Percentiles rank a stretch among this genome's conserved stretches.
Conservation (phyloP, 2,888 invertebrate genomes). For the Troides oblongomaculatus region DNA sequence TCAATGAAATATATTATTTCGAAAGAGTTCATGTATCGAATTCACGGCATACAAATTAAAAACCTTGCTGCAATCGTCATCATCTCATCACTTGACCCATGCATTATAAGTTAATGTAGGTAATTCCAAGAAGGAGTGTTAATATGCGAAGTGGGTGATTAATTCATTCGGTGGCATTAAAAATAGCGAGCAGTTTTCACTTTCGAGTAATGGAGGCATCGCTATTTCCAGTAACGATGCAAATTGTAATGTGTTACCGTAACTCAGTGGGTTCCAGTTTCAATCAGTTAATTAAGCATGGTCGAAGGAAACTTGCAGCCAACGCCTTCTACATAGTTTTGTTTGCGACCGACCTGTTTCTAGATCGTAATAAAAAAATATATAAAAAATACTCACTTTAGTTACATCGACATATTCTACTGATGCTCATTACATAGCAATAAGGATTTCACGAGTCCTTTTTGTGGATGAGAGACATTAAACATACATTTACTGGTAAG, state of each 20-base stretch:
- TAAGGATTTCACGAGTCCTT: too few species aligned
- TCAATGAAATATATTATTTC: too few species aligned
- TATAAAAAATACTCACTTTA: neutral
- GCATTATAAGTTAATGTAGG: constrained; percentile 1
- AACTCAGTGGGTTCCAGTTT: constrained; percentile 8
- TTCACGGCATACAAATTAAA: neutral
- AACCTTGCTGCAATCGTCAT: neutral
- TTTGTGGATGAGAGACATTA: too few species aligned
- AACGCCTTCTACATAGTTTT: neutral
- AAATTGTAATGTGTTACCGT: constrained; percentile 11
- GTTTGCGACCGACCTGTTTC: neutral
- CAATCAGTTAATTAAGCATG: constrained; percentile 1
- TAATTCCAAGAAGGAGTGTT: constrained; percentile 31
- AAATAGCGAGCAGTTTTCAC: constrained; percentile 34
- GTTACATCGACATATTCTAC: too few species aligned
- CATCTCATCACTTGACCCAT: constrained; percentile 9
- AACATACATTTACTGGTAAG: too few species aligned
- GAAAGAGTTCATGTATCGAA: too few species aligned
- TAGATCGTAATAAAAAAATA: neutral
- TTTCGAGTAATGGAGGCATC: constrained; percentile 32
- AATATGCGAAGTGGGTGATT: constrained; percentile 36
- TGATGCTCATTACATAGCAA: too few species aligned
- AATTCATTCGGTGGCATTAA: constrained; percentile 33
- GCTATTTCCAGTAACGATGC: constrained; percentile 28
- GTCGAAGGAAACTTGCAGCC: neutral